phyloP scores from a whole-genome alignment of 2,797 vertebrate genomes.

The Nannoperca australis region DNA sequence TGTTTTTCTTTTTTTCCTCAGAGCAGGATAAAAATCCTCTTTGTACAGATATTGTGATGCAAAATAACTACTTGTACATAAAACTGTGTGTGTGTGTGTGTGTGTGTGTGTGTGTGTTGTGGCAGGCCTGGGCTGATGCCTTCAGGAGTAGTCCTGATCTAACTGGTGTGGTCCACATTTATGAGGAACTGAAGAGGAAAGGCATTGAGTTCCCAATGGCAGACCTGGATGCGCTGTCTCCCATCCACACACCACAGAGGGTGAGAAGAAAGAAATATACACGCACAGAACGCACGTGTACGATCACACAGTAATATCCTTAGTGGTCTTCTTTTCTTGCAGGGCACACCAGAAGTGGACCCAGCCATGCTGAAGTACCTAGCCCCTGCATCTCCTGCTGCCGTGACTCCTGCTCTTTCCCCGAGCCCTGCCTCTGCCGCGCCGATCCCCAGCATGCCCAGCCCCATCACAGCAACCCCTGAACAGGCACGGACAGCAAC shows the following conservation, averaged over 20 bases:
- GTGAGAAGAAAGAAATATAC: constrained; percentile 80
- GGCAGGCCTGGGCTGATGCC: constrained; percentile 97
- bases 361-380: constrained; percentile 92
- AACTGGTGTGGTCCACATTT: constrained; percentile 97
- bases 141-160: constrained; percentile 98
- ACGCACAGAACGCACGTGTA: not conserved
- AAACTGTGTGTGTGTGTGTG: constrained; percentile 21
- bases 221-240: constrained; percentile 95
- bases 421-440: constrained; percentile 69
- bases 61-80: not conserved
- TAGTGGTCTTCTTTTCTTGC: constrained; percentile 2
- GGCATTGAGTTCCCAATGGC: constrained; percentile 98
- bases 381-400: constrained; percentile 75
- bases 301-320: not conserved
- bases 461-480: constrained; percentile 90
- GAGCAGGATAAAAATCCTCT: not conserved
- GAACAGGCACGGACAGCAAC: constrained; percentile 84
- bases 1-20: constrained; percentile 1
- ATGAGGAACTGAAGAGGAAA: constrained; percentile 98
- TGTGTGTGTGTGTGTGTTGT: not conserved
- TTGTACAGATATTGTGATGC: not conserved
- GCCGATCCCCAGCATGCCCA: constrained; percentile 82
- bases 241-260: constrained; percentile 98
- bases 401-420: constrained; percentile 48
- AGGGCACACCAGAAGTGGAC: constrained; percentile 97